Percentiles rank a stretch among this genome's conserved stretches.
These are phyloP conservation scores for Mesochorus sp. DNA, from an alignment of 2,888 invertebrate genomes.

Conservation along the genomic window DNA sequence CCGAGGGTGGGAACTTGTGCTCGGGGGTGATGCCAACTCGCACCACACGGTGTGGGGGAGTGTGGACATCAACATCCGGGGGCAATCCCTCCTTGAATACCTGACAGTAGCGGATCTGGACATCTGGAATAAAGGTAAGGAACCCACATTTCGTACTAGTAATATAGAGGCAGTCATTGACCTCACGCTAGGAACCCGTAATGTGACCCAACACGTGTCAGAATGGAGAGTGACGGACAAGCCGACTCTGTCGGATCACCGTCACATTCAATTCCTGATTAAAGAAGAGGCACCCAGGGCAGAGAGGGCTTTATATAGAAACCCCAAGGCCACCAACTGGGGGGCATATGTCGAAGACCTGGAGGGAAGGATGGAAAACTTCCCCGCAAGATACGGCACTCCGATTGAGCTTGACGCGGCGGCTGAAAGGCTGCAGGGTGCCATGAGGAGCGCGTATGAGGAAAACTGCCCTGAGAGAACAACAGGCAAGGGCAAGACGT, in stretches of 20 bases:
- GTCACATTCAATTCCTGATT: neutral
- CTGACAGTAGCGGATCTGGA: constrained; percentile 23
- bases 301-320: neutral
- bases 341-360: constrained; percentile 13
- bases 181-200: neutral
- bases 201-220: neutral
- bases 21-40: neutral
- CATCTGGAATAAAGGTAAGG: constrained; percentile 37
- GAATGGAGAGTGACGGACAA: constrained; percentile 27
- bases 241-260: constrained; percentile 31
- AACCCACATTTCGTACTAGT: constrained; percentile 46
- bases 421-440: neutral
- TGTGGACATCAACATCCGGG: neutral
- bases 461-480: constrained; percentile 16
- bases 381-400: constrained; percentile 15
- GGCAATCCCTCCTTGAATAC: constrained; percentile 7
- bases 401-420: constrained; percentile 15
- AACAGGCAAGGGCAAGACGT: constrained; percentile 2
- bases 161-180: constrained; percentile 35
- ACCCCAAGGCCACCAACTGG: constrained; percentile 45
- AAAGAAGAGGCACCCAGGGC: neutral
- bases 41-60: constrained; percentile 23
- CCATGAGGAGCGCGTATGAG: constrained; percentile 37
- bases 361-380: neutral
- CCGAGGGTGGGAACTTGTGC: neutral